Percentiles rank a stretch among this genome's conserved stretches.
These are phyloP conservation scores for Allolobophora icterica DNA, from an alignment of 2,888 invertebrate species.

Conservation along the genomic window DNA sequence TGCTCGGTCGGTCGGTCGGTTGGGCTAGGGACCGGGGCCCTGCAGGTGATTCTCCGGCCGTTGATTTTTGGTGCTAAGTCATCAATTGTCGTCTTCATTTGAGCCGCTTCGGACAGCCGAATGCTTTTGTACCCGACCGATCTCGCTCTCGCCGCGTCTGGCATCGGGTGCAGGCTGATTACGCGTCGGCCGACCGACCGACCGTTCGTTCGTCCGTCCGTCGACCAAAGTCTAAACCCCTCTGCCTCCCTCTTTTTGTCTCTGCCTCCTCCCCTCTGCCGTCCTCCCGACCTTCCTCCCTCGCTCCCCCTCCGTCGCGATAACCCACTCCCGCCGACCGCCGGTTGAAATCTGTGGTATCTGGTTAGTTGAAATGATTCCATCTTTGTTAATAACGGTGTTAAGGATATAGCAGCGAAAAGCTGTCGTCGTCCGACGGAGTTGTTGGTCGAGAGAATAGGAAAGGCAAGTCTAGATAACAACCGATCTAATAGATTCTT, in stretches of 20 bases:
- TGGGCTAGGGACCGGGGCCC: constrained; percentile 12
- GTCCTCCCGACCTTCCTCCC: background rate
- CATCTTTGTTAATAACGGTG: constrained; percentile 19
- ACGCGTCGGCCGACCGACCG: constrained; percentile 22
- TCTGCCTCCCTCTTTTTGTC: background rate
- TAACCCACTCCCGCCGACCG: background rate
- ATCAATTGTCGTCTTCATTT: constrained; percentile 29
- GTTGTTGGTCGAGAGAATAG: background rate
- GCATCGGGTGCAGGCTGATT: constrained; percentile 24
- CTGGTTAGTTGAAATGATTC: constrained; percentile 18
- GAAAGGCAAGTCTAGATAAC: background rate
- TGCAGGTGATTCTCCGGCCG: constrained; percentile 28
- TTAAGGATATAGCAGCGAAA: constrained; percentile 3
- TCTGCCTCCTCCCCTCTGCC: background rate
- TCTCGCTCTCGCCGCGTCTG: constrained; percentile 25
- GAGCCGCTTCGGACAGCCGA: constrained; percentile 31
- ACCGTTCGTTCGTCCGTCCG: background rate
- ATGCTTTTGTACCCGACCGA: constrained; percentile 20
- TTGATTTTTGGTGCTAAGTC: constrained; percentile 27
- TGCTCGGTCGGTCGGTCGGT: background rate
- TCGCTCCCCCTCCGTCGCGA: background rate
- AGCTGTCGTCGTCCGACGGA: background rate
- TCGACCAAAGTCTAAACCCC: constrained; percentile 23
- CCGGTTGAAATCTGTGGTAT: constrained; percentile 20
- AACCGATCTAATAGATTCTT: constrained; percentile 17